phyloP scores from a whole-genome alignment of 1,140 invertebrate genomes.

The Apis florea region DNA sequence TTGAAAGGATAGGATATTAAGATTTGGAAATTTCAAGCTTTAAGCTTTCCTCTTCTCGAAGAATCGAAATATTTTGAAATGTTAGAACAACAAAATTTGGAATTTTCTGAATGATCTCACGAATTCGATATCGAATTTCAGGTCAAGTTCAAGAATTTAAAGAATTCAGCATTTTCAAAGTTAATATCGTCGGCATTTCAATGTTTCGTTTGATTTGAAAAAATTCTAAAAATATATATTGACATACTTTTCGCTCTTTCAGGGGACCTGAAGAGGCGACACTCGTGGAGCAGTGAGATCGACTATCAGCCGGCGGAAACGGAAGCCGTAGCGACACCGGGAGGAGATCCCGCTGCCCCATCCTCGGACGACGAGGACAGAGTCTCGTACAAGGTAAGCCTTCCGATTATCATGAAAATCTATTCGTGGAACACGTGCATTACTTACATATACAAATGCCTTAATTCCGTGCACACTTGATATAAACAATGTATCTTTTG shows the following conservation, averaged over 20 bases:
- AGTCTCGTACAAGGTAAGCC: constrained; percentile 63
- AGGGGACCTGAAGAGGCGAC: constrained; percentile 68
- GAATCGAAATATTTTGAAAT: too few relatives aligned
- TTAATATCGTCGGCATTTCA: too few relatives aligned
- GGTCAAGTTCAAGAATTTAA: too few relatives aligned
- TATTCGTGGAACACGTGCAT: not conserved
- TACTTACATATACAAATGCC: not conserved
- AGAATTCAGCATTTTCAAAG: too few relatives aligned
- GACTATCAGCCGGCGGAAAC: constrained; percentile 59
- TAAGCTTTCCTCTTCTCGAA: too few relatives aligned
- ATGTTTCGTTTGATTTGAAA: too few relatives aligned
- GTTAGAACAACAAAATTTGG: not conserved
- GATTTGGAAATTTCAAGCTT: too few relatives aligned
- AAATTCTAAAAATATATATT: too few relatives aligned
- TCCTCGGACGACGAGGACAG: constrained; percentile 60
- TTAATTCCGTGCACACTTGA: not conserved
- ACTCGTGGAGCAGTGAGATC: constrained; percentile 66
- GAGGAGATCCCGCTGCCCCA: constrained; percentile 35
- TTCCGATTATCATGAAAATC: not conserved
- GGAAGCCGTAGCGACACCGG: constrained; percentile 53
- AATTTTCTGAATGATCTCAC: not conserved
- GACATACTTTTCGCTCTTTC: not conserved
- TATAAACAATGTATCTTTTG: constrained; percentile 40
- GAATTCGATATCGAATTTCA: too few relatives aligned
- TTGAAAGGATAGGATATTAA: too few relatives aligned